These are phyloP conservation scores for Panopea generosa DNA, from an alignment of 2,888 invertebrate species.

Conservation along the genomic window DNA sequence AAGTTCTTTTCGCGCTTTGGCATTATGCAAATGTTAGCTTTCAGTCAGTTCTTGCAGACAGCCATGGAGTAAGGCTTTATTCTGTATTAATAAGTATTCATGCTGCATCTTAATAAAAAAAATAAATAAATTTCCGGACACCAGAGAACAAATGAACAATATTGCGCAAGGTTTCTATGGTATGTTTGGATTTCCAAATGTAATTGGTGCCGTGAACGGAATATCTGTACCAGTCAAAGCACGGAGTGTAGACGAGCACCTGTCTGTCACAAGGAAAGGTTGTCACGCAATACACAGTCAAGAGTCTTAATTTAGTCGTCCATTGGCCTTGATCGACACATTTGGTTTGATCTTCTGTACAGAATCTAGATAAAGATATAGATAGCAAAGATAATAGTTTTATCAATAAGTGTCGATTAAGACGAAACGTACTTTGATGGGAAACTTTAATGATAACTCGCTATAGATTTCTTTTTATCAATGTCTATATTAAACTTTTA, in stretches of 20 bases:
- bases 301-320: not conserved
- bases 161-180: conserved; percentile 13
- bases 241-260: conserved; percentile 13
- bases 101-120: not conserved
- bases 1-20: conserved; percentile 12
- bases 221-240: conserved; percentile 15
- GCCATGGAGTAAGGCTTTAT: conserved; percentile 11
- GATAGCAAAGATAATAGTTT: too few relatives aligned
- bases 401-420: too few relatives aligned
- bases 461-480: too few relatives aligned
- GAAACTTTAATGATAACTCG: too few relatives aligned
- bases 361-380: too few relatives aligned
- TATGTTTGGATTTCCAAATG: conserved; percentile 21
- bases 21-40: conserved; percentile 21
- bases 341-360: too few relatives aligned
- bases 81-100: conserved; percentile 20
- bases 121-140: not conserved
- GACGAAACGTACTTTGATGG: too few relatives aligned
- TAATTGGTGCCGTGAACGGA: conserved; percentile 33
- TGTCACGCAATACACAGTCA: conserved; percentile 23
- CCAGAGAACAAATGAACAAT: not conserved
- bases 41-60: conserved; percentile 22
- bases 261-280: conserved; percentile 18
- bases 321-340: too few relatives aligned
- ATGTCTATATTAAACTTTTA: too few relatives aligned